These are phyloP conservation scores for Xyrauchen texanus DNA, from an alignment of 2,113 vertebrate species.

Conservation along the genomic window DNA sequence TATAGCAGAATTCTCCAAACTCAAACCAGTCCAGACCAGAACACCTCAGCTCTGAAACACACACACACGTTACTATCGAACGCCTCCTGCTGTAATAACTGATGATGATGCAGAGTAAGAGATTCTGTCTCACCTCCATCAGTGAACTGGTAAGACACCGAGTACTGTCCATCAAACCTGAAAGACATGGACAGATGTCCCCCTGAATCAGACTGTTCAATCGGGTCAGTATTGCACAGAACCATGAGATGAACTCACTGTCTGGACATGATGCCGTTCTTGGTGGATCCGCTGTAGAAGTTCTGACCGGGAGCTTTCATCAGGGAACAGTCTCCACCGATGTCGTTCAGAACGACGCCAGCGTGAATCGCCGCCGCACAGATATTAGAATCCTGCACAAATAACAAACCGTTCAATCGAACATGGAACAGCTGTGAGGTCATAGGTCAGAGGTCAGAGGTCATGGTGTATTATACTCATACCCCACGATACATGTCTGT, in stretches of 20 bases:
- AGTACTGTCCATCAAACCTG: conserved; percentile 66
- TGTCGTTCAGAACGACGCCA: conserved; percentile 70
- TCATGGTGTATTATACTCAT: conserved; percentile 9
- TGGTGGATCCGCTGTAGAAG: conserved; percentile 71
- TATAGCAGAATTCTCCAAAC: conserved; percentile 80
- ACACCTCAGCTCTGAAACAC: conserved; percentile 73
- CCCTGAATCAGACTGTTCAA: neutral
- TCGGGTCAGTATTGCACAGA: neutral
- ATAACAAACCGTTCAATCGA: neutral
- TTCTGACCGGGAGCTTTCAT: conserved; percentile 66
- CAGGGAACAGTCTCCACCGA: conserved; percentile 75
- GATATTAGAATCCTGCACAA: conserved; percentile 74
- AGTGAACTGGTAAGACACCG: conserved; percentile 70
- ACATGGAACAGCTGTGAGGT: neutral
- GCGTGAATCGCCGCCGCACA: conserved; percentile 77
- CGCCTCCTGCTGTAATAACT: neutral
- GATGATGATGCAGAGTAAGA: neutral
- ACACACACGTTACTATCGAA: neutral
- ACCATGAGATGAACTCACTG: conserved; percentile 60
- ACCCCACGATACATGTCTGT: conserved; percentile 71
- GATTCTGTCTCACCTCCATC: conserved; percentile 67
- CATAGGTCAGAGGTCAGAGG: neutral
- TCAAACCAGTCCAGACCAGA: conserved; percentile 74
- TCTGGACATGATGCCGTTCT: conserved; percentile 71
- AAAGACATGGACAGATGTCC: neutral